Base-by-base conservation (phyloP, 2,797 vertebrate species). In the Chelonia mydas region DNA sequence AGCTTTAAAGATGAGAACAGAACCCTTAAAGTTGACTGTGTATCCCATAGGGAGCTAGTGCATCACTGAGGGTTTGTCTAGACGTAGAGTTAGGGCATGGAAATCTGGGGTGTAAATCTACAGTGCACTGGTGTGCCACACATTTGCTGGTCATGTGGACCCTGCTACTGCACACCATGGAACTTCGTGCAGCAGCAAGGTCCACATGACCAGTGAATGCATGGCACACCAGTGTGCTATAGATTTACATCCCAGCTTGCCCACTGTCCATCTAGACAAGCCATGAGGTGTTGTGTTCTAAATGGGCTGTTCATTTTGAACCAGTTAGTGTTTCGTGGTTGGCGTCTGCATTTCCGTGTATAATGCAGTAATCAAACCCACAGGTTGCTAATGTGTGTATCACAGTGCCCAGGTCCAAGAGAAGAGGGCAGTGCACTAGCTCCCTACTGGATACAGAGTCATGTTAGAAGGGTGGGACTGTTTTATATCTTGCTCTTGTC, bases 401-500 rank as follows among this genome's bases (percentile, higher is more conserved):
- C 27, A 1, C 76, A 28, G 17, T 37, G 90, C 65, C 72, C 23
- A 37, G 41, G 65, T 91, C 16, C 28, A 77, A 49, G 85, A 84
- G 76, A 88, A 16, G n/a, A 89, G 83, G 81, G 23, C 50, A 17
- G 86, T 7, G 31, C 31, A 33, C 59, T 61, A 61, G 16, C 15
- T n/a, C 31, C 15, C 61, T 65, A 19, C 13, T n/a, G 61, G 33
- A 16, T 61, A 33, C 33, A n/a, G 59, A 61, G 33, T n/a, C 15
- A 61, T n/a, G 2, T 7, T 10, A 51, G 89, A 33, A 31, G 59
- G 31, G 0, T 15, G 54, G 86, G n/a, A 12, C 47, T 80, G 37
- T 82, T 78, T 83, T 78, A 54, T 80, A 49, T 87, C 81, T 81
- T 80, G 72, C 84, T 53, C 78, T 81, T 77, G 61, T 84, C 53